Evolutionary conservation across 2,888 invertebrate species (phyloP), one percentile per base, ranked within the genome.

Genomic region (Campoletis raptor): DNA sequence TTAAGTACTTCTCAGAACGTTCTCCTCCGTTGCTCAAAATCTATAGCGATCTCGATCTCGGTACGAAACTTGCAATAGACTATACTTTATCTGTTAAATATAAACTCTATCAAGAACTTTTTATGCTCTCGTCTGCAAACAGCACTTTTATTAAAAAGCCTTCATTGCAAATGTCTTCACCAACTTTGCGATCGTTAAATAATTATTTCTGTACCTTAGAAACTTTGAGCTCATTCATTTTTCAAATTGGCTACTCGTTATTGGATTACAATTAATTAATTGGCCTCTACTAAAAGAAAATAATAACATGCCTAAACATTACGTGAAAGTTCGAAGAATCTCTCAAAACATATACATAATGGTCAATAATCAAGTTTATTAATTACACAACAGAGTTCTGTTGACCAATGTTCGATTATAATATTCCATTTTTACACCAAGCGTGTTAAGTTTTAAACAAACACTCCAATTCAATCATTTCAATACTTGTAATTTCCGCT

Each of bases 61-160:
- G 69, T 24, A 15, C 48, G 12, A 48, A 48, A 30, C 15, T 30
- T 30, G 61, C 9, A 61, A 61, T 30, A 61, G 61, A 30, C 61
- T 30, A 30, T 30, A 6, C 61, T 61, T 30, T 61, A 30, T 61
- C 30, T 61, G 30, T 61, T 61, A 30, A 61, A 61, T 15, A 24
- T 61, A 61, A 61, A 61, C 61, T 61, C 30, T 61, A 30, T 61
- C 30, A 30, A 30, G 15, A 61, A 61, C 61, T 61, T 61, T 61
- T 30, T 15, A 61, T 30, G 12, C 61, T 30, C 30, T 30, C 30
- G 30, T 30, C 61, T 24, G 61, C 30, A 30, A 61, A 30, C 61
- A 30, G 15, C 15, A 61, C 30, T 30, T 61, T 61, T 61, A 61
- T 61, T 61, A 61, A 61, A 61, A 61, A 61, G 6, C 30, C 61